Percentiles rank a stretch among this genome's conserved stretches.
phyloP scores from a whole-genome alignment of 1,140 invertebrate genomes.

The Ceratosolen solmsi region DNA sequence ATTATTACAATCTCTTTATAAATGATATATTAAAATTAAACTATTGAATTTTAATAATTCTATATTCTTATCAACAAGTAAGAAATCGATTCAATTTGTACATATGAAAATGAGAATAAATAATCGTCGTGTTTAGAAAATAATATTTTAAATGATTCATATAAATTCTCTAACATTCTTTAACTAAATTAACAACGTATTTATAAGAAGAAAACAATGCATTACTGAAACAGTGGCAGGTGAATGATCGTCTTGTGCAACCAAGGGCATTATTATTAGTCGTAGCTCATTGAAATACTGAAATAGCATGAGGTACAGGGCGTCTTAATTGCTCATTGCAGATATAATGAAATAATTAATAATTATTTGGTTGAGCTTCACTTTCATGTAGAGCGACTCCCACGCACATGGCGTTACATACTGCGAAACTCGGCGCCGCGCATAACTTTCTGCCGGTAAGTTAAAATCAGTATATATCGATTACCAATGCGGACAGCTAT shows the following conservation, averaged over 20 bases:
- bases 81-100: no score
- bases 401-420: not conserved
- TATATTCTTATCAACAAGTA: no score
- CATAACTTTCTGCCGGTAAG: constrained; percentile 21
- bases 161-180: no score
- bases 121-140: no score
- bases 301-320: not conserved
- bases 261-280: not conserved
- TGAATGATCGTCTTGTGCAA: not conserved
- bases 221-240: not conserved
- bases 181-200: no score
- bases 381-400: constrained; percentile 1
- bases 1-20: no score
- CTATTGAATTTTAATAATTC: no score
- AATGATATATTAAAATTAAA: no score
- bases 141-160: no score
- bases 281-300: not conserved
- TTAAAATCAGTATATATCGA: constrained; percentile 10
- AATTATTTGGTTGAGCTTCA: not conserved
- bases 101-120: no score
- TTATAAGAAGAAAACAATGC: no score
- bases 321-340: not conserved
- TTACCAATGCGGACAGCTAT: constrained; percentile 12
- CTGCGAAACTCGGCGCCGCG: not conserved
- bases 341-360: constrained; percentile 8